These are phyloP conservation scores for Phyllotreta striolata DNA, from an alignment of 2,888 invertebrate species.

Conservation along the genomic window DNA sequence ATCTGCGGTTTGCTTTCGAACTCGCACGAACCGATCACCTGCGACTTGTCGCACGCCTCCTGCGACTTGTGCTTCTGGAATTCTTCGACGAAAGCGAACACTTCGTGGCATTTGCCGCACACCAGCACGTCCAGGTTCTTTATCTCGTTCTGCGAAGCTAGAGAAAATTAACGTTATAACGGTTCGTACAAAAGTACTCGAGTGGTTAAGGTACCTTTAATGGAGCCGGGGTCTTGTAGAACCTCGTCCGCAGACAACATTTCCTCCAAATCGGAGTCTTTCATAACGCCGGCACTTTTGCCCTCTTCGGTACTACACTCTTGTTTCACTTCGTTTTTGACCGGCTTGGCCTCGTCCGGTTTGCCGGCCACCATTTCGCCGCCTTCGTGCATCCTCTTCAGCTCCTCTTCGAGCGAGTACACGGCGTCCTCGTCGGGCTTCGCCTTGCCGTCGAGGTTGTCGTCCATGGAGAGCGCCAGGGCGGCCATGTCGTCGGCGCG, in stretches of 20 bases:
- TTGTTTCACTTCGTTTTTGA: constrained; percentile 10
- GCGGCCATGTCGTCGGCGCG: constrained; percentile 1
- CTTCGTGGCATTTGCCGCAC: constrained; percentile 83
- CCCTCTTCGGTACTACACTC: constrained; percentile 10
- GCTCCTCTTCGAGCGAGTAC: constrained; percentile 37
- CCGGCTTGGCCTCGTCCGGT: constrained; percentile 4
- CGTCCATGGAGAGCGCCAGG: constrained; percentile 4
- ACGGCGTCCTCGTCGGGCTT: constrained; percentile 25
- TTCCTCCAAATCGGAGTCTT: constrained; percentile 40
- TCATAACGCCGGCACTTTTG: constrained; percentile 31
- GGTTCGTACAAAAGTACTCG: background rate
- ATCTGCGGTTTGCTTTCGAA: constrained; percentile 83
- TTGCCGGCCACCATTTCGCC: constrained; percentile 21
- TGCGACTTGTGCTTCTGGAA: constrained; percentile 76
- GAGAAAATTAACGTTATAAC: constrained; percentile 36
- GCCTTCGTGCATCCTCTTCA: constrained; percentile 39
- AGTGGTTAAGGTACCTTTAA: constrained; percentile 47
- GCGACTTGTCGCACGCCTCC: constrained; percentile 68
- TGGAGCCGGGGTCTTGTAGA: constrained; percentile 45
- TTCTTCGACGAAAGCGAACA: constrained; percentile 81
- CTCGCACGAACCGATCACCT: constrained; percentile 63
- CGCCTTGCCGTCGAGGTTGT: constrained; percentile 1
- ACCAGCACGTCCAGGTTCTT: constrained; percentile 79
- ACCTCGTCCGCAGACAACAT: constrained; percentile 45
- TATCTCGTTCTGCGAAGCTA: constrained; percentile 81